Base-by-base conservation (phyloP, 2,797 vertebrate genomes). In the Erpetoichthys calabaricus region DNA sequence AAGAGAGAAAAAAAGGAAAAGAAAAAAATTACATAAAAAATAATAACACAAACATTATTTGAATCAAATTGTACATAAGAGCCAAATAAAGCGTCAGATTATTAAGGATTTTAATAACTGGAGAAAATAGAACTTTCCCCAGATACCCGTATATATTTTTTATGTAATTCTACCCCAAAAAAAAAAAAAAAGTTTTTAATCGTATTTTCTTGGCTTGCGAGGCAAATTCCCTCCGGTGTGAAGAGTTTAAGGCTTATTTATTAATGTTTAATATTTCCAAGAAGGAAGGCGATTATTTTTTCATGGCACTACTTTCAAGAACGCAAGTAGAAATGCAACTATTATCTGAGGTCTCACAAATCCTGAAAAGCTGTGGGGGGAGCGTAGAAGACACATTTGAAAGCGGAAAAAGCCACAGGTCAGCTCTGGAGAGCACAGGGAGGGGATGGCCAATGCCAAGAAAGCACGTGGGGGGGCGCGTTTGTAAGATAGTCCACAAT, bases 41-140 rank as follows among this genome's bases (percentile, higher is more conserved):
- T 62, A 65, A 70, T 70, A 67, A 69, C 64, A 64, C 73, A 76
- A 79, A 81, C 77, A 76, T 81, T 74, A 73, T 75, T 71, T 68
- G 70, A 71, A 63, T 73, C 68, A 72, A 79, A 75, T 69, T 62
- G 76, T 66, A 59, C 59, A 60, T 51, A 57, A 59, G 65, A 62
- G 59, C 47, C 60, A 55, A 60, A 59, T 64, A 65, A 62, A 62
- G 60, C 61, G 54, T 65, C 61, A 65, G 70, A 76, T 76, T 75
- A 75, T 71, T 71, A 72, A 73, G 70, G 70, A 69, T 65, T 25
- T 54, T 63, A 67, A 69, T 67, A 63, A 64, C 66, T 65, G 64
- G 42, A 10, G 10, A 45, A 41, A 56, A 60, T 4, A 8, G 51
- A 45, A 42, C 6, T 44, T 63, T 63, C 59, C 64, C 59, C 57